Conservation (phyloP, 35 echinoderm and acorn worm species). For the Ophiothrix spiculata region DNA sequence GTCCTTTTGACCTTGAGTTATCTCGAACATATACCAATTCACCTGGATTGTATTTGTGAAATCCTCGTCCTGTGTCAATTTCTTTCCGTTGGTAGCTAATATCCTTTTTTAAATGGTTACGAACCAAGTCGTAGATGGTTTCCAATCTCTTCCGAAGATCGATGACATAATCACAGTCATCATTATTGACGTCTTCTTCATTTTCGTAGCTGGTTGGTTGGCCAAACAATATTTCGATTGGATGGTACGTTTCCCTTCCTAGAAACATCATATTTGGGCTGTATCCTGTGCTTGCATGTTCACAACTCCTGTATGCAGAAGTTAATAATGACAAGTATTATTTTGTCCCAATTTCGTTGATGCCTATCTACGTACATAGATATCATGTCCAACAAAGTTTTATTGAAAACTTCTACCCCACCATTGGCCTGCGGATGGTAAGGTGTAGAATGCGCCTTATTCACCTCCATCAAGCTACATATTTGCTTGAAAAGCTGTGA, state of each 20-base stretch:
- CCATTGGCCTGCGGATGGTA: conserved; percentile 55
- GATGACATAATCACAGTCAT: not conserved
- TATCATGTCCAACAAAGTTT: conserved; percentile 52
- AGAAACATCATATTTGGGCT: conserved; percentile 42
- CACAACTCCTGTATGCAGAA: conserved; percentile 33
- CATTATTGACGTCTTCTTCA: too few species aligned
- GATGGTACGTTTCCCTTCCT: conserved; percentile 14
- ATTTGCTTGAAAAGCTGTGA: conserved; percentile 40
- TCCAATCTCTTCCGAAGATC: not conserved
- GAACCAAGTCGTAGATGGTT: not conserved
- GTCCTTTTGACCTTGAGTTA: not conserved
- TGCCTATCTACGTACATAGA: conserved; percentile 26
- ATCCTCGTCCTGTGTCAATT: not conserved
- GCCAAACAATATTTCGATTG: conserved; percentile 11
- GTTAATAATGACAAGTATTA: conserved; percentile 36
- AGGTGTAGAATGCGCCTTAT: conserved; percentile 24
- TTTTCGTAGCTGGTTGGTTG: not conserved
- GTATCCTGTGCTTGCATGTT: conserved; percentile 30
- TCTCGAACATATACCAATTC: conserved; percentile 29
- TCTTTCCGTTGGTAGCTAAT: not conserved
- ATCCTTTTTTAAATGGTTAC: not conserved
- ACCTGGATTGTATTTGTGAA: not conserved
- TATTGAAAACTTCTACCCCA: conserved; percentile 46
- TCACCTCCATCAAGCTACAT: conserved; percentile 34
- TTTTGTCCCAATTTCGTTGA: conserved; percentile 46